Percentiles rank a stretch among this genome's conserved stretches.
phyloP scores from a whole-genome alignment of 2,888 invertebrate genomes.

The Drosophila incognita region DNA sequence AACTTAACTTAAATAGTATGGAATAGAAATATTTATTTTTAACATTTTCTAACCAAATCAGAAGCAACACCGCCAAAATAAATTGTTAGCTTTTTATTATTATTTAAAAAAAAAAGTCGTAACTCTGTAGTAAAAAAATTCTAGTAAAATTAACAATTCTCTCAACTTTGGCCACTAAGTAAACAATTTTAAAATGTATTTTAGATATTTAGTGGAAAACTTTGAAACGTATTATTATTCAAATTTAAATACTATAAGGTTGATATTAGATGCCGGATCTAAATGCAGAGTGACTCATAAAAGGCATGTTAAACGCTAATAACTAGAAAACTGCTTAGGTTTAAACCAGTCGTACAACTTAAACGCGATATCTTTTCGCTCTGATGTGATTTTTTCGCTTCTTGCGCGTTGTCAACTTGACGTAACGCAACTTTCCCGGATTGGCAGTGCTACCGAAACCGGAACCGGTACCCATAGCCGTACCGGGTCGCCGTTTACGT shows the following conservation, averaged over 20 bases:
- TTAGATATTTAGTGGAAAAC: not conserved
- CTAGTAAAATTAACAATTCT: too few relatives aligned
- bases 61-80: not conserved
- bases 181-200: not conserved
- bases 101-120: not conserved
- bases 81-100: not conserved
- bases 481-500: slow-evolving; percentile 26
- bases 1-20: not conserved
- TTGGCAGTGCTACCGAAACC: slow-evolving; percentile 1
- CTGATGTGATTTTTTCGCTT: slow-evolving; percentile 80
- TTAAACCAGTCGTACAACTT: not conserved
- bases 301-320: slow-evolving; percentile 3
- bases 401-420: slow-evolving; percentile 64
- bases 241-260: slow-evolving; percentile 9
- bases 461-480: not conserved
- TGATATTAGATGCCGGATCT: slow-evolving; percentile 11
- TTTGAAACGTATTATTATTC: not conserved
- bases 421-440: slow-evolving; percentile 53
- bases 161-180: too few relatives aligned
- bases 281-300: slow-evolving; percentile 12
- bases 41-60: not conserved
- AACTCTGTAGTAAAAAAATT: too few relatives aligned
- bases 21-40: not conserved
- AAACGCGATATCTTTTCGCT: slow-evolving; percentile 73
- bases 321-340: slow-evolving; percentile 10